Evolutionary conservation across 2,888 invertebrate genomes (phyloP), one percentile per base, ranked within the genome.

Genomic region (Athetis lepigone): DNA sequence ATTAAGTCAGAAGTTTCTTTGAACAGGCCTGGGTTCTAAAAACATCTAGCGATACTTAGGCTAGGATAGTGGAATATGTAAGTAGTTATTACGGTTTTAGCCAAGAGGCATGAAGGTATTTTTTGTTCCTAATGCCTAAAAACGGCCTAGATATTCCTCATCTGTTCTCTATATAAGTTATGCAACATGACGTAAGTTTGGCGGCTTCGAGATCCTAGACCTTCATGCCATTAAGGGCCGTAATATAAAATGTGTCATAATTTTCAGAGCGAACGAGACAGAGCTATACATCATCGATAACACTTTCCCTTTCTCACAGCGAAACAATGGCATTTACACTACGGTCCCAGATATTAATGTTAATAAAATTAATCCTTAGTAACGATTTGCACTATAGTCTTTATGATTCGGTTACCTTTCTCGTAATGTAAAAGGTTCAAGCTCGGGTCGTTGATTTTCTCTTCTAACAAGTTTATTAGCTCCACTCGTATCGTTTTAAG

Each of bases 381-480:
- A 50, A 97, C 95, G 68, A 97, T 93, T 89, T 97, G 96, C 51
- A 97, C 96, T 77, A 98, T 98, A 11, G 97, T 97, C 66, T 96
- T 95, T 75, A 98, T 97, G 66, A 98, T 97, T 84, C 95, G 96
- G 80, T 96, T 97, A 19, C 97, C 97, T 82, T 96, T 97, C 58
- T 97, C 96, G 85, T 97, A 96, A 83, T 97, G 96, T 50, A 97
- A 84, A 42, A 98, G 88, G 91, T 98, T 97, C 49, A 98, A 92
- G 63, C 97, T 95, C 0, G 98, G 98, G 87, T 98, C 97, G 76
- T 97, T 96, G 77, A 98, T 98, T 93, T 98, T 98, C 84, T 97
- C 97, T 88, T 98, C 97, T 63, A 98, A 90, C 68, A 98, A 92
- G 81, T 96, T 96, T 62, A 97, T 96, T 27, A 98, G 90, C 85